These are phyloP conservation scores for Distichodus sexfasciatus DNA, from an alignment of 2,797 vertebrate species.

Conservation along the genomic window DNA sequence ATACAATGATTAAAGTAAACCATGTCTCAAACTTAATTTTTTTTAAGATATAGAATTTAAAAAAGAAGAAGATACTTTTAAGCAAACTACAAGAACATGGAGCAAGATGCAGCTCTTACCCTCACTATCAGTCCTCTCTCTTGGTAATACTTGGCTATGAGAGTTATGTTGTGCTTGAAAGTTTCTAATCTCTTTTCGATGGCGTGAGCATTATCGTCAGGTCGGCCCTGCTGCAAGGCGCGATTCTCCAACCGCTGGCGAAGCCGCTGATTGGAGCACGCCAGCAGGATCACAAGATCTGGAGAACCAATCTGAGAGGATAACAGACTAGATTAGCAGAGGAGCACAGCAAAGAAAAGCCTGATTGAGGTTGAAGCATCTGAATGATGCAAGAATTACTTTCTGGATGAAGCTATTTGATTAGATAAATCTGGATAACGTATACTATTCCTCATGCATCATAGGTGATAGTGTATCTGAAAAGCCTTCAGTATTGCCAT, in stretches of 20 bases:
- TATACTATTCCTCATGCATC: too few relatives aligned
- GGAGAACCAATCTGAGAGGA: slow-evolving; percentile 62
- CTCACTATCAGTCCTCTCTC: slow-evolving; percentile 61
- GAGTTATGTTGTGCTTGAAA: slow-evolving; percentile 65
- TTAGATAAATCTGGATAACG: too few relatives aligned
- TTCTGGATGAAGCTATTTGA: too few relatives aligned
- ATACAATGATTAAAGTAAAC: too few relatives aligned
- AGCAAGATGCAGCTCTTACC: slow-evolving; percentile 42
- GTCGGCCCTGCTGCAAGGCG: slow-evolving; percentile 63
- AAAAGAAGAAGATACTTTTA: too few relatives aligned
- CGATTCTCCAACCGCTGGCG: slow-evolving; percentile 64
- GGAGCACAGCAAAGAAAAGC: background rate
- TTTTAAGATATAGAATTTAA: too few relatives aligned
- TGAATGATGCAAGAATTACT: too few relatives aligned
- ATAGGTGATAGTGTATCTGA: too few relatives aligned
- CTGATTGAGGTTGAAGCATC: too few relatives aligned
- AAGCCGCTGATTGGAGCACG: slow-evolving; percentile 64
- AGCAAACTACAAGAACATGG: background rate
- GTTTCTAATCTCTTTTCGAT: slow-evolving; percentile 65
- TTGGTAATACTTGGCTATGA: slow-evolving; percentile 69
- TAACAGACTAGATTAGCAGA: background rate
- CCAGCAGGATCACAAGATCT: slow-evolving; percentile 63
- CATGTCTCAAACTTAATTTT: too few relatives aligned
- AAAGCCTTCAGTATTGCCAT: too few relatives aligned
- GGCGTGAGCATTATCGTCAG: slow-evolving; percentile 65